Evolutionary conservation across 2,888 invertebrate species (phyloP), one percentile per base, ranked within the genome.

Genomic region (Anoplius nigerrimus): DNA sequence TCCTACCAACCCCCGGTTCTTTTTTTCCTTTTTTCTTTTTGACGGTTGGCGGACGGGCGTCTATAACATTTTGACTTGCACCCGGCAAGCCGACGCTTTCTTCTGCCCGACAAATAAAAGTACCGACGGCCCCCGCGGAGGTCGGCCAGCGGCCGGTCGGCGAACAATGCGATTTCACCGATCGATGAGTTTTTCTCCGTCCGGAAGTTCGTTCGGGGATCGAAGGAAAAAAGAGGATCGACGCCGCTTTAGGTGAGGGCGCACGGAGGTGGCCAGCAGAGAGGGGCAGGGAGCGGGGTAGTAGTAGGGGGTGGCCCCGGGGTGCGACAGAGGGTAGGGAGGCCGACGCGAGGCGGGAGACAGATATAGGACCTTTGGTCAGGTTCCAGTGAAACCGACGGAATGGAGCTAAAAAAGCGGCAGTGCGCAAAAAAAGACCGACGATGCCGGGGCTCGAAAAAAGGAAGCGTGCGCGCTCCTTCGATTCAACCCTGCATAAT

Each of bases 401-500:
- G 53, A 22, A 53, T 53, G 11, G 15, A 53, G 24, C 16, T 11
- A 53, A 53, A 53, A 24, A 21, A 4, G 22, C n/a, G 53, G 53
- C 22, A n/a, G 24, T 34, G 21, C 21, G 24, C 34, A 34, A 34
- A 34, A 48, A 18, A 18, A 48, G 48, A 48, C 18, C 48, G 48
- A 18, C 48, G 48, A 48, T 18, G n/a, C 48, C 48, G 16, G 18
- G 34, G 2, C 1, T 15, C 24, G 18, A 21, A 42, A 56, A 56
- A 34, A 20, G 6, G n/a, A 2, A 2, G 18, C 5, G 48, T 20
- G 52, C n/a, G 48, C 42, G 52, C n/a, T 63, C 43, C 62, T 60
- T 60, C 62, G 74, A 71, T 65, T 53, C 76, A 61, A 66, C 61
- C 69, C 68, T 74, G 77, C 74, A 79, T 82, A 82, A 84, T 83